A percentile compares a stretch with the other conserved stretches of the same genome.
These are phyloP conservation scores for Hesperophylax magnus DNA, from an alignment of 1,140 invertebrate species.

Conservation along the genomic window DNA sequence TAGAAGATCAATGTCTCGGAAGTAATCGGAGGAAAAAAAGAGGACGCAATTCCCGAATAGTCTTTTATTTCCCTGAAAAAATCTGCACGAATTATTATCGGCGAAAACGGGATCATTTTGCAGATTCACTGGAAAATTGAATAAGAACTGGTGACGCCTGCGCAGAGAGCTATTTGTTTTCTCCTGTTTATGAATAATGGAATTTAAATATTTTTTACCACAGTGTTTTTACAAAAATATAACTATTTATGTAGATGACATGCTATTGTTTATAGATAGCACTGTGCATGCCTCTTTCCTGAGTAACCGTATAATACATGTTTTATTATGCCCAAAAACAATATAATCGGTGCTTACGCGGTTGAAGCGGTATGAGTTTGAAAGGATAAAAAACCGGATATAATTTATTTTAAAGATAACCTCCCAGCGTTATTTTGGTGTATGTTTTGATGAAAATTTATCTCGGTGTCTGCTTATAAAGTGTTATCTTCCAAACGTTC, in stretches of 20 bases:
- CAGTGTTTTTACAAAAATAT: no score
- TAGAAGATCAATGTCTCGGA: constrained; percentile 31
- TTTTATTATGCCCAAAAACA: no score
- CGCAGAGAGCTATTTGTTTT: no score
- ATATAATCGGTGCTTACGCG: no score
- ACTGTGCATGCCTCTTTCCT: no score
- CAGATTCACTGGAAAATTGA: neutral
- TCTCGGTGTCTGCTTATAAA: neutral
- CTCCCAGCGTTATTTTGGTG: neutral
- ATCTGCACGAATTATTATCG: constrained; percentile 10
- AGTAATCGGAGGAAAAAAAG: constrained; percentile 2
- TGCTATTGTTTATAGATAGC: no score
- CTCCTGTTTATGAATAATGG: no score
- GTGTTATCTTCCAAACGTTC: neutral
- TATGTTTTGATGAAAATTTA: neutral
- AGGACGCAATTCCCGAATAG: neutral
- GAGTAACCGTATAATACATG: no score
- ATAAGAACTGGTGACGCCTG: no score
- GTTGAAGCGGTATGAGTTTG: no score
- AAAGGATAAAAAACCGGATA: neutral
- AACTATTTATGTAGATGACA: no score
- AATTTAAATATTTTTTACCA: no score
- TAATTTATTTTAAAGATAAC: neutral
- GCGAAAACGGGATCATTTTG: neutral
- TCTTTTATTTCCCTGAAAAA: constrained; percentile 17